A percentile compares a stretch with the other conserved stretches of the same genome.
Conservation (phyloP, 2,797 vertebrate species). For the Remorina albescens region DNA sequence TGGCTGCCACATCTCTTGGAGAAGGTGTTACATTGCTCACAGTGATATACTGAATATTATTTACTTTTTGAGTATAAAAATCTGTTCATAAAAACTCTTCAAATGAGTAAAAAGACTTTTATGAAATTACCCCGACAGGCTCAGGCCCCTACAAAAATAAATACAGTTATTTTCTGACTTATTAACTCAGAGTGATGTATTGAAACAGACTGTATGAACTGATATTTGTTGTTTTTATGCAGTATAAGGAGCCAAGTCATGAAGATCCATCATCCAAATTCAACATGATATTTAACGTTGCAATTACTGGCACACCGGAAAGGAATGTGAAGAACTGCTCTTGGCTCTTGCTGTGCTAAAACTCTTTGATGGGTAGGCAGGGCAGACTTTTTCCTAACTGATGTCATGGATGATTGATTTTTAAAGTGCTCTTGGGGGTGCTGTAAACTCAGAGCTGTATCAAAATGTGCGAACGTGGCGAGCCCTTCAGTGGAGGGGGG, state of each 20-base stretch:
- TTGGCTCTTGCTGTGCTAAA: constrained; percentile 25
- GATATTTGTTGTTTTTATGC: constrained; percentile 38
- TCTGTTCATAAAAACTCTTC: neutral
- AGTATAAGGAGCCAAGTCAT: constrained; percentile 51
- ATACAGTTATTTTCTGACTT: neutral
- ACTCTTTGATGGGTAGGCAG: constrained; percentile 32
- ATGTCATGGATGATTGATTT: constrained; percentile 59
- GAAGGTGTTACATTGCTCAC: neutral
- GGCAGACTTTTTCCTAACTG: constrained; percentile 28
- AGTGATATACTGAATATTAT: constrained; percentile 1
- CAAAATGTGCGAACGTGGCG: constrained; percentile 78
- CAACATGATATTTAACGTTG: constrained; percentile 24
- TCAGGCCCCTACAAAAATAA: neutral
- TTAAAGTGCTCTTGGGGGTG: constrained; percentile 51
- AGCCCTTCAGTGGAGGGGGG: constrained; percentile 72
- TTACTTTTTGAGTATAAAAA: neutral
- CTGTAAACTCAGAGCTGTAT: constrained; percentile 51
- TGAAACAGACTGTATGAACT: neutral
- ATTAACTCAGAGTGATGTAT: neutral
- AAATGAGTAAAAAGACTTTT: neutral
- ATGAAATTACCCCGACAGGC: neutral
- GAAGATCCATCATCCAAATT: constrained; percentile 35
- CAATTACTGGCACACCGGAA: constrained; percentile 19
- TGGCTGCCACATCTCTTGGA: neutral
- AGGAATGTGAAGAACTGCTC: constrained; percentile 42